Conservation (phyloP, 1,140 invertebrate species). For the Drosophila nebulosa region DNA sequence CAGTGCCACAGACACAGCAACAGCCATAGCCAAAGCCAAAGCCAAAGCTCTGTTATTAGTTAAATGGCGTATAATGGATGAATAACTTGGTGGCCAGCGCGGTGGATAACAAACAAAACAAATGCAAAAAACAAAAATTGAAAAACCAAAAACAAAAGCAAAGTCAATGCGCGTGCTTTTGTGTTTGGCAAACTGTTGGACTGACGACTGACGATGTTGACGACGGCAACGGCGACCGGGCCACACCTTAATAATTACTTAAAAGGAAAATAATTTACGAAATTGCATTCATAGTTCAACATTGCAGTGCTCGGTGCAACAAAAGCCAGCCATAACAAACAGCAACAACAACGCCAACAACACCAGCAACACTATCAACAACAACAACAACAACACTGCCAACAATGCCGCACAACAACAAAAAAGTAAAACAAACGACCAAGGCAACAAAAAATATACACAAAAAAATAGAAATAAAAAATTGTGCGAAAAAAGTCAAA, state of each 20-base stretch:
- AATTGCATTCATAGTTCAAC: conserved; percentile 80
- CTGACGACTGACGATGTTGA: conserved; percentile 7
- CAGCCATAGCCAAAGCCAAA: conserved; percentile 1
- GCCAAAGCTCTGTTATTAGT: conserved; percentile 63
- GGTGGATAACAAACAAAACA: conserved; percentile 37
- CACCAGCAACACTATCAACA: too few species aligned
- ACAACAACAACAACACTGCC: conserved; percentile 17
- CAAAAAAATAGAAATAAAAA: conserved; percentile 21
- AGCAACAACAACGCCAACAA: conserved; percentile 63
- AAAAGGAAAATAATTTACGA: conserved; percentile 80
- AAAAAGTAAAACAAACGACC: conserved; percentile 32
- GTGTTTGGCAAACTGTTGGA: conserved; percentile 68
- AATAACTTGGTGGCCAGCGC: conserved; percentile 53
- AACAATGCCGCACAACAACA: conserved; percentile 4
- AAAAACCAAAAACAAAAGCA: conserved; percentile 35
- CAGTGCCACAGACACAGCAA: conserved; percentile 17
- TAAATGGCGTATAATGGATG: conserved; percentile 76
- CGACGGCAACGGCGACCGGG: conserved; percentile 30
- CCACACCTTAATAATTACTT: conserved; percentile 81
- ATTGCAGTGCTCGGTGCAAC: conserved; percentile 59
- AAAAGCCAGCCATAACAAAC: conserved; percentile 73
- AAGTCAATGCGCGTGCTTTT: conserved; percentile 51
- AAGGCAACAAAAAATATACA: conserved; percentile 30
- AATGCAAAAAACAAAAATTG: conserved; percentile 46
- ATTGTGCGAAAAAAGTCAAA: conserved; percentile 56